Evolutionary conservation across 2,797 vertebrate genomes (phyloP), one percentile per base, ranked within the genome.

Genomic region (Gobionotothen gibberifrons): DNA sequence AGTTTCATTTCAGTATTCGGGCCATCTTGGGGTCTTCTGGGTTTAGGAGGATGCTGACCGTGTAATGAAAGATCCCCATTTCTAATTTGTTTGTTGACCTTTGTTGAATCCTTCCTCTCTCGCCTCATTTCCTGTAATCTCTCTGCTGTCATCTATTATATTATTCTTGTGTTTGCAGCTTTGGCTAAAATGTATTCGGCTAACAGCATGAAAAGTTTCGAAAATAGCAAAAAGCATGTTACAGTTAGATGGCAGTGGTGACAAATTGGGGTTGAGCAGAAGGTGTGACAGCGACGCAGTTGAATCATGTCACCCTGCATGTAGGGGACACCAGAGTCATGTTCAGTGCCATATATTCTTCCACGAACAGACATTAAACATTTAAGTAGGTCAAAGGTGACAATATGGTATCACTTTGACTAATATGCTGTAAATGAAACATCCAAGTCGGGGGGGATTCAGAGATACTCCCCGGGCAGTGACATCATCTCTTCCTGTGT

Each of bases 401-500:
- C 88, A 91, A 93, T 89, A 67, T 91, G 90, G 79, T 81, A 86
- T 84, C 72, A 81, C 75, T 92, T 91, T 89, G 69, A 62, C 58
- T 85, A 90, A 87, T 90, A 56, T 79, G 84, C 78, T 85, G 66
- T 74, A 87, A 84, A 90, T 90, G 86, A 92, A 91, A 89, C 83
- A 87, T 90, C 78, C 69, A 85, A 87, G 66, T 87, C 65, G 48
- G 36, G 83, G 72, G 78, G 87, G 88, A 86, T 87, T 89, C 73
- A 69, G 75, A 81, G 66, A 90, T 87, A 87, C 87, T 91, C 88
- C 87, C 83, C 22, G 36, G 81, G 78, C 60, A 78, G 78, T 93
- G 92, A 93, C 90, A 86, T 94, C 90, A 93, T 79, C 83, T 80
- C 83, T 83, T 84, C 76, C 81, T 73, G 74, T 83, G 79, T 84